A percentile compares a stretch with the other conserved stretches of the same genome.
Evolutionary conservation across 2,888 invertebrate genomes (phyloP).

Genomic region (Hermaeophaga mercurialis): DNA sequence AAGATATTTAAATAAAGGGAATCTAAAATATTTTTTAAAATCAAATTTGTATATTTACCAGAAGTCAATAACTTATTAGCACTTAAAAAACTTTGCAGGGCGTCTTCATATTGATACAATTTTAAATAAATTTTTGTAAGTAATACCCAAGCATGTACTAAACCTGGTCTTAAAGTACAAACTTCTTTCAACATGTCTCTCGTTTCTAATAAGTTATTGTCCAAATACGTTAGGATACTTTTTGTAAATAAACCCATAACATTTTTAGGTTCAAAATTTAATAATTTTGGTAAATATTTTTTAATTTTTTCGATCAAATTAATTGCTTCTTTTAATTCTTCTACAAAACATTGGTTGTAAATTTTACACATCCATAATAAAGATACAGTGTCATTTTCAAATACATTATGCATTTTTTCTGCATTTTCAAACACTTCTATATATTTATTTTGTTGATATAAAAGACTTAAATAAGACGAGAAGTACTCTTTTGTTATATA

Average conservation of each 20-base stretch:
- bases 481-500: conserved; percentile 41
- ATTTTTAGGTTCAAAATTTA: conserved; percentile 64
- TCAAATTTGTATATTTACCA: conserved; percentile 44
- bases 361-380: conserved; percentile 68
- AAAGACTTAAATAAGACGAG: conserved; percentile 59
- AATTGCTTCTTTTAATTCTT: conserved; percentile 41
- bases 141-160: conserved; percentile 59
- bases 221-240: conserved; percentile 62
- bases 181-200: conserved; percentile 59
- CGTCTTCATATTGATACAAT: conserved; percentile 62
- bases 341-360: conserved; percentile 59
- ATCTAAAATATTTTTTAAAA: conserved; percentile 47
- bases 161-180: conserved; percentile 55
- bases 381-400: conserved; percentile 59
- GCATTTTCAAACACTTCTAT: conserved; percentile 57
- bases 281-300: conserved; percentile 60
- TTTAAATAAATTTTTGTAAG: conserved; percentile 59
- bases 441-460: conserved; percentile 58
- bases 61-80: conserved; percentile 53
- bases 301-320: conserved; percentile 31
- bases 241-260: conserved; percentile 67
- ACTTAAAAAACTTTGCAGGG: conserved; percentile 54
- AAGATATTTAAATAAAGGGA: conserved; percentile 55
- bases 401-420: conserved; percentile 58
- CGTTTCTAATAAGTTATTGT: conserved; percentile 63